phyloP scores from a whole-genome alignment of 2,888 invertebrate species.

The Agrotis exclamationis region DNA sequence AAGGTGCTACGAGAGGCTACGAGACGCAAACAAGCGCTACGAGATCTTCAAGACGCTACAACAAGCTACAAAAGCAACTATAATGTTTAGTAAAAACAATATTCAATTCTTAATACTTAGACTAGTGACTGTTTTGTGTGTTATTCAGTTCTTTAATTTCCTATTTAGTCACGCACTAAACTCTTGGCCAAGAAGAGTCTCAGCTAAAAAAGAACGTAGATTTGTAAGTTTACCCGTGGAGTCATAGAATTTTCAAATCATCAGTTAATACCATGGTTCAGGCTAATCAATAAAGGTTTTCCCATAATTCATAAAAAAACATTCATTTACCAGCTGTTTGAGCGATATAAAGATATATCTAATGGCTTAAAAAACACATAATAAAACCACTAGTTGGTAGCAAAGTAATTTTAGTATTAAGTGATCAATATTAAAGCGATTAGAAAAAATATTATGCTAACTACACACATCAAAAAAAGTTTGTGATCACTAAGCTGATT shows the following conservation, averaged over 20 bases:
- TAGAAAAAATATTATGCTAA: neutral
- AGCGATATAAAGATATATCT: too few relatives aligned
- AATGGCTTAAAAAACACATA: too few relatives aligned
- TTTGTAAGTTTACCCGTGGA: neutral
- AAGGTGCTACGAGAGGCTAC: slow-evolving; percentile 20
- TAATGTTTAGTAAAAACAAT: neutral
- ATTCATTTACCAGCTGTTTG: neutral
- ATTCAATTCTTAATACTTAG: too few relatives aligned
- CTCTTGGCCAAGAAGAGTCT: neutral
- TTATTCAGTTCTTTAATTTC: neutral
- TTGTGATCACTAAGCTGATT: too few relatives aligned
- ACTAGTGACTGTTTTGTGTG: neutral
- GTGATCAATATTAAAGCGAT: neutral
- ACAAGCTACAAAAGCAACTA: neutral
- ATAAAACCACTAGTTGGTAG: neutral
- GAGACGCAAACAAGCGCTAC: neutral
- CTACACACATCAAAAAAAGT: too few relatives aligned
- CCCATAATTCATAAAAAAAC: too few relatives aligned
- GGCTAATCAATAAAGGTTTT: neutral
- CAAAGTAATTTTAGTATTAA: neutral
- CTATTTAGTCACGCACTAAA: neutral
- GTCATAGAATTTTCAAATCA: neutral
- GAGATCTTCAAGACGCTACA: neutral
- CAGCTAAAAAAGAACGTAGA: neutral
- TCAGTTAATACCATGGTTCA: neutral